These are phyloP conservation scores for Hypotaenidia okinawae DNA, from an alignment of 2,797 vertebrate species.

Conservation along the genomic window DNA sequence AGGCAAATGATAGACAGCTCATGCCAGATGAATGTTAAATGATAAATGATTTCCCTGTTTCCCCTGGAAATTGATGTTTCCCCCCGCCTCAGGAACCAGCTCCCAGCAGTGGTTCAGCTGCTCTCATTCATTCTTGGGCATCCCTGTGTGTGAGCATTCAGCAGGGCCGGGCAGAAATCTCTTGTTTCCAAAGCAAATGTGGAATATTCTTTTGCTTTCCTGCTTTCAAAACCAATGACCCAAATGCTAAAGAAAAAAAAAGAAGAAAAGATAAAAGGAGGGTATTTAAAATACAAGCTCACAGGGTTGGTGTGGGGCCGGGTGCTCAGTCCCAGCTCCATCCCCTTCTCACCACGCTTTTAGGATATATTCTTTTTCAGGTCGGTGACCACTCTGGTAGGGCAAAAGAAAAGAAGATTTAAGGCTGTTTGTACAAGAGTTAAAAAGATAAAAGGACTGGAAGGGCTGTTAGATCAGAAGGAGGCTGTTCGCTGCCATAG, in stretches of 20 bases:
- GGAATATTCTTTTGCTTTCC: not conserved
- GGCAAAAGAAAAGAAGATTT: not conserved
- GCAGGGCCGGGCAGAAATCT: not conserved
- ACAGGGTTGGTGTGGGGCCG: not conserved
- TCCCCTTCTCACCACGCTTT: not conserved
- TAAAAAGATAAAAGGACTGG: conserved; percentile 46
- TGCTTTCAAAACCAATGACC: not conserved
- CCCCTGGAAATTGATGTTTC: conserved; percentile 21
- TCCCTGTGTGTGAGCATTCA: not conserved
- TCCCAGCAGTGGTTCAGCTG: not conserved
- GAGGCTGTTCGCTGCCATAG: not conserved
- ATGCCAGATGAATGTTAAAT: not conserved
- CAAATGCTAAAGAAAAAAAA: not conserved
- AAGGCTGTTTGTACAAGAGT: not conserved
- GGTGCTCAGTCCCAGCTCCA: not conserved
- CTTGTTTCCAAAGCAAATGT: not conserved
- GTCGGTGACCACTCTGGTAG: not conserved
- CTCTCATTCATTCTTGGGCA: not conserved
- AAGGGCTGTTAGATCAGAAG: not conserved
- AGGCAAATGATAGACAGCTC: conserved; percentile 39
- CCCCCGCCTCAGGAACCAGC: not conserved
- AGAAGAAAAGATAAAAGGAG: not conserved
- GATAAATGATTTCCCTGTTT: conserved; percentile 12
- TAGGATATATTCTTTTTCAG: not conserved
- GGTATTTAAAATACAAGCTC: not conserved